A percentile compares a stretch with the other conserved stretches of the same genome.
phyloP scores from a whole-genome alignment of 2,797 vertebrate genomes.

The Vireo griseus region DNA sequence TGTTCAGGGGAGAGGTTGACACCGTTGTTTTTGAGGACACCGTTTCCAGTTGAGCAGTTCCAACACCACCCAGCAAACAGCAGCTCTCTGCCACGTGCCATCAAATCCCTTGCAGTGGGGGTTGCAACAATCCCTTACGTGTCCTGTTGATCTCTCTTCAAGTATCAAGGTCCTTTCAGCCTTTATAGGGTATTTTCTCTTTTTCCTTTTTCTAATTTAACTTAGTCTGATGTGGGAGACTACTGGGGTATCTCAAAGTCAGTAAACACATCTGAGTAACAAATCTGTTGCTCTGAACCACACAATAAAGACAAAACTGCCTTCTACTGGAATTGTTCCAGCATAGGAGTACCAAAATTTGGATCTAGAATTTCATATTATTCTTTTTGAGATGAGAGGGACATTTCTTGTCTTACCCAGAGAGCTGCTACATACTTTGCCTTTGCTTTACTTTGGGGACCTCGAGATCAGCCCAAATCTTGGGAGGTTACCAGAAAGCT shows the following conservation, averaged over 20 bases:
- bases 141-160: background rate
- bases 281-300: background rate
- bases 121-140: background rate
- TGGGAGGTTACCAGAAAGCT: background rate
- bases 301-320: background rate
- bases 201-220: background rate
- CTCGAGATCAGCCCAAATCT: background rate
- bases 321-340: background rate
- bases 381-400: background rate
- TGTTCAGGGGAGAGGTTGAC: background rate
- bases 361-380: background rate
- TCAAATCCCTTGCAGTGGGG: background rate
- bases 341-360: background rate
- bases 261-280: background rate
- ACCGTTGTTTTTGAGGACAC: accelerated
- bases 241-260: background rate
- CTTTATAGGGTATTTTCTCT: background rate
- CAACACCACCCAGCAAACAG: background rate
- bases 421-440: background rate
- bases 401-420: background rate
- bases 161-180: background rate
- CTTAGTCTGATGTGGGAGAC: background rate
- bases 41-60: background rate
- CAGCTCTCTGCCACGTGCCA: background rate
- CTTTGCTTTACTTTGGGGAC: background rate